Percentiles rank a stretch among this genome's conserved stretches.
Evolutionary conservation across 2,797 vertebrate genomes (phyloP).

Genomic region (Notamacropus eugenii): DNA sequence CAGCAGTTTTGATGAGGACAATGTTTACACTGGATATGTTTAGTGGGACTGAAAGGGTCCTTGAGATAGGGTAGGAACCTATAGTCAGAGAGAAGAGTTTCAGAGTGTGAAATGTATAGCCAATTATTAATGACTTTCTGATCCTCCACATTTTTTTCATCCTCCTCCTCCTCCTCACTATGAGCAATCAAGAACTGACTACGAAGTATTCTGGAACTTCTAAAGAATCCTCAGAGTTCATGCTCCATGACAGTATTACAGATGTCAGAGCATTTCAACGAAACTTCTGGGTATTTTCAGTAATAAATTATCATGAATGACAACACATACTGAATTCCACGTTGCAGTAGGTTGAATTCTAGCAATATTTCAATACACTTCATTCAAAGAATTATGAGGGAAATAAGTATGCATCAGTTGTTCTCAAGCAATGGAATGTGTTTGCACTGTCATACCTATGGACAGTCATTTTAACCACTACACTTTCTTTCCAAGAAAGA

Average conservation of each 20-base stretch:
- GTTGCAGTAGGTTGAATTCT: not conserved
- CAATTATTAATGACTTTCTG: not conserved
- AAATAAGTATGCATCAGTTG: not conserved
- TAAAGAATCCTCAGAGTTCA: not conserved
- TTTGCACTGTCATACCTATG: not conserved
- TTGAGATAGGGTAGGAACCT: not conserved
- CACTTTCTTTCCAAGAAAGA: not conserved
- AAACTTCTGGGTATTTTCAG: not conserved
- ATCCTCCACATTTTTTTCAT: not conserved
- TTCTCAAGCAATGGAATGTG: not conserved
- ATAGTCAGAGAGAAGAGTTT: not conserved
- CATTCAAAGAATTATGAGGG: not conserved
- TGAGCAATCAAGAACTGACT: not conserved
- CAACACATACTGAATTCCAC: not conserved
- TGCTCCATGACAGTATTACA: not conserved
- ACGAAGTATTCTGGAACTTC: not conserved
- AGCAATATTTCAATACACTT: not conserved
- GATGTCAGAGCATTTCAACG: not conserved
- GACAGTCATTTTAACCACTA: not conserved
- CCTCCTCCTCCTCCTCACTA: not conserved
- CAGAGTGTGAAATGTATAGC: not conserved
- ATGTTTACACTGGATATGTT: not conserved
- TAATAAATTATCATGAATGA: not conserved
- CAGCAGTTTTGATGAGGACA: not conserved
- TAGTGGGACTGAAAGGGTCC: not conserved